Evolutionary conservation across 2,888 invertebrate genomes (phyloP), one percentile per base, ranked within the genome.

Genomic region (Netelia fuscicornis): DNA sequence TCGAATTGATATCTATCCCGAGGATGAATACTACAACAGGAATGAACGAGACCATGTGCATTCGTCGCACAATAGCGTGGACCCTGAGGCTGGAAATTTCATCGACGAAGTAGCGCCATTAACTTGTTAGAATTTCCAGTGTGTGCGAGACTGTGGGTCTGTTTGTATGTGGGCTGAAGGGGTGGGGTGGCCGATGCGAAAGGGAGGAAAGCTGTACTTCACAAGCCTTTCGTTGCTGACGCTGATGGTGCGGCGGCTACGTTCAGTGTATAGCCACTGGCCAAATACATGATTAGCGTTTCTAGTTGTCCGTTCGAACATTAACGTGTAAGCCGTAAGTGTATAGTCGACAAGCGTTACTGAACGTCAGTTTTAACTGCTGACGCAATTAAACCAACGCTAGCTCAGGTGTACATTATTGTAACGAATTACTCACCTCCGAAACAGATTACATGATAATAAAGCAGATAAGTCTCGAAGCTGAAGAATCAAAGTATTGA

Each of bases 1-100:
- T 58, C 42, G 58, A 82, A 82, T 82, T 82, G 76, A 82, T 77
- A 71, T 77, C 44, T 65, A 77, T 67, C 71, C 76, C 20, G 71
- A 65, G 58, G 58, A 77, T 56, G 52, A 23, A 42, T 11, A 30
- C 1, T 23, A 42, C 44, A 44, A 74, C 56, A 8, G 44, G 9
- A 17, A 58, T 20, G 56, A 70, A 13, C 52, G 20, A 52, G 48
- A 13, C 30, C 30, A 52, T 20, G 23, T n/a, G 20, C 70, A 44
- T 70, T 25, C 44, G 44, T 44, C 58, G 70, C 58, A 77, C 65
- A 77, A 82, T 77, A 72, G 58, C 8, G 20, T 17, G 70, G 20
- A 58, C 54, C 52, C 11, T 52, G 65, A 20, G 30, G 56, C 64
- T 71, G 20, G 42, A 70, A 81, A 76, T 71, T 70, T 60, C 82